Conservation (phyloP, 2,797 vertebrate genomes). For the Spatula clypeata region DNA sequence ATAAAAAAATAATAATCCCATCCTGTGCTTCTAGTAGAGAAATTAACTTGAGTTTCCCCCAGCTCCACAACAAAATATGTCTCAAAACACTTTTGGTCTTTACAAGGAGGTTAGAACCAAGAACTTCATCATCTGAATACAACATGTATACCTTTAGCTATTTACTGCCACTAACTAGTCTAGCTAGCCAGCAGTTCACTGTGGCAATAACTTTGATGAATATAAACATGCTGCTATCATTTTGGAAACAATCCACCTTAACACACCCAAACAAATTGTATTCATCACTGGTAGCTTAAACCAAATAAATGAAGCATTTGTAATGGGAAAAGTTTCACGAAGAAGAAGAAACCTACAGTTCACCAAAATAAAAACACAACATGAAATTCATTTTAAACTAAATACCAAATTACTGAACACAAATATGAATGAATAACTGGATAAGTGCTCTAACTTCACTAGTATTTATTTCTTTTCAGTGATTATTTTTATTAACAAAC, state of each 20-base stretch:
- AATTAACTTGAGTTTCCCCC: not conserved
- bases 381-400: not conserved
- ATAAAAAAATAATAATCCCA: not conserved
- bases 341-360: not conserved
- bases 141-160: not conserved
- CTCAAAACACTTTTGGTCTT: not conserved
- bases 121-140: not conserved
- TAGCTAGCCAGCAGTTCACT: not conserved
- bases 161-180: not conserved
- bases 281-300: not conserved
- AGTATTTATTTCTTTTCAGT: not conserved
- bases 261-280: not conserved
- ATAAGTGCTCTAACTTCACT: not conserved
- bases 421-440: not conserved
- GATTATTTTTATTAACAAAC: not conserved
- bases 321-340: not conserved
- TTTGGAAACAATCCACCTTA: not conserved
- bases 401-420: not conserved
- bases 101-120: not conserved
- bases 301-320: not conserved
- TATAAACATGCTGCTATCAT: not conserved
- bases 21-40: not conserved
- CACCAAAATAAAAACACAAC: not conserved
- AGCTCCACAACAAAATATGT: not conserved
- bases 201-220: not conserved